Evolutionary conservation across 1,140 invertebrate genomes (phyloP), one percentile per base, ranked within the genome.

Genomic region (Heliothis virescens): DNA sequence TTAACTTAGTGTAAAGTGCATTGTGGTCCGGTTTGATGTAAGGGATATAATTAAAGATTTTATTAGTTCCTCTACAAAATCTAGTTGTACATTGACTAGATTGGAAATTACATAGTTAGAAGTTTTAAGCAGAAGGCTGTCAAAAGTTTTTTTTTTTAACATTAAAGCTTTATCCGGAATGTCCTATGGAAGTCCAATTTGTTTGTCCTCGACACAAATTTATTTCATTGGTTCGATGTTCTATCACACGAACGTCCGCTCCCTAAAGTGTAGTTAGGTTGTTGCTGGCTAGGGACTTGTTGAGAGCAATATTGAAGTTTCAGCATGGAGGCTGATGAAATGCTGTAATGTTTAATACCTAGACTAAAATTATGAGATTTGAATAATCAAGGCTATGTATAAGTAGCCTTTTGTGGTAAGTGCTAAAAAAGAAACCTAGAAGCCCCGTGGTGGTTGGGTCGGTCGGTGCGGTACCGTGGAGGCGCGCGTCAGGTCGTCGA

Each of bases 401-500:
- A 63, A 65, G 48, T 48, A 63, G 21, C 34, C 47, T 2, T 62
- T 60, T 79, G 71, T 81, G 75, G 74, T 69, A 50, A 76, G 41
- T 77, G 72, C 67, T 80, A 82, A 74, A 71, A 87, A 87, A 80
- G 81, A 88, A 88, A 87, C 73, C 79, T 82, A 65, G 82, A 85
- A 77, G 80, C 69, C 74, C 59, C 79, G 71, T 78, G 80, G 81
- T 62, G 67, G 85, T 88, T 63, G 81, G 82, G 84, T 88, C 63
- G 80, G 82, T 62, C 81, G 71, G 85, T 90, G 85, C 86, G 74
- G 87, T 88, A 89, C 83, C 76, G 79, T 83, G 72, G 84, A 78
- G 75, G 84, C 85, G 85, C 83, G 88, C 87, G 89, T 84, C 87
- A 87, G 91, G 91, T 93, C 91, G 89, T 84, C 89, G 92, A 93